A percentile compares a stretch with the other conserved stretches of the same genome.
These are phyloP conservation scores for Epinephelus awoara DNA, from an alignment of 2,797 vertebrate species.

Conservation along the genomic window DNA sequence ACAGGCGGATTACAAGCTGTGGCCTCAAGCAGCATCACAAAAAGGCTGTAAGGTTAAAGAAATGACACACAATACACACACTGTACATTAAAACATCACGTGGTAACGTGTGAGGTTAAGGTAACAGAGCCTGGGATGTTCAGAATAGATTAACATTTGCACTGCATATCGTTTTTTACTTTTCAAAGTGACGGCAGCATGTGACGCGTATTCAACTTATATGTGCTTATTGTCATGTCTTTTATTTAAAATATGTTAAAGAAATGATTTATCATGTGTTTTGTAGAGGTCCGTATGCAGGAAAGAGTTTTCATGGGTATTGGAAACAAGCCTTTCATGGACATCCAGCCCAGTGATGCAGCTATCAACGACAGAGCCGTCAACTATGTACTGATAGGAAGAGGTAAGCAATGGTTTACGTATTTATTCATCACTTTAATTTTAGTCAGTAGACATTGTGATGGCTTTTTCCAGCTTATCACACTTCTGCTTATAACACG, in stretches of 20 bases:
- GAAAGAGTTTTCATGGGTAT: slow-evolving; percentile 90
- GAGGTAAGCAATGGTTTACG: slow-evolving; percentile 70
- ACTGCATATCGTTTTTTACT: neutral
- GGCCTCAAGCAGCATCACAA: neutral
- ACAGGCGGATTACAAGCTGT: neutral
- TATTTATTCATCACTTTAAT: neutral
- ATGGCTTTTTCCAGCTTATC: slow-evolving; percentile 4
- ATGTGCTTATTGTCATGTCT: neutral
- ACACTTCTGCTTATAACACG: neutral
- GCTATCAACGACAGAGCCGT: slow-evolving; percentile 88
- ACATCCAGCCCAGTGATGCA: slow-evolving; percentile 90
- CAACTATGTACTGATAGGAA: slow-evolving; percentile 81
- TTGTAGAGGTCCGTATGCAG: slow-evolving; percentile 88
- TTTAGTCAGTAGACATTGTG: neutral
- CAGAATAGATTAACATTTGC: neutral
- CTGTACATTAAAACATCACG: neutral
- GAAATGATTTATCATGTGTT: slow-evolving; percentile 1
- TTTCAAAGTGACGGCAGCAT: too few relatives aligned
- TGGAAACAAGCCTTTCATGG: slow-evolving; percentile 90
- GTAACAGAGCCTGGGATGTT: neutral
- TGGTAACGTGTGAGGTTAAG: neutral
- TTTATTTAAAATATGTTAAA: neutral
- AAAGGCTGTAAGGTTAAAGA: neutral
- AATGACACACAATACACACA: neutral
- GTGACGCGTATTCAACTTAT: neutral